Percentiles rank a stretch among this genome's conserved stretches.
Evolutionary conservation across 2,888 invertebrate species (phyloP).

Genomic region (Plebejus argus): DNA sequence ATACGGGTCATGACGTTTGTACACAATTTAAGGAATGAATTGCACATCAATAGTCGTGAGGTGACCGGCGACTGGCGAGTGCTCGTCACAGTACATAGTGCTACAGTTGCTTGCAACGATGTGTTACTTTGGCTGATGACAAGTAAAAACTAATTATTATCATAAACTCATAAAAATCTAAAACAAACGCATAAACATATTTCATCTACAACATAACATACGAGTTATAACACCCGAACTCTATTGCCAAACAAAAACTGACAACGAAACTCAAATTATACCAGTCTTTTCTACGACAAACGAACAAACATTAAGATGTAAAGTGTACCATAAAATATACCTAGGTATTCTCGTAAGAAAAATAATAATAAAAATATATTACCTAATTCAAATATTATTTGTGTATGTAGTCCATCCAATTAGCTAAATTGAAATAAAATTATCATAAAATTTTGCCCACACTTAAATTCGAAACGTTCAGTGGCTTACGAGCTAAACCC

Average conservation of each 20-base stretch:
- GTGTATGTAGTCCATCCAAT: not conserved
- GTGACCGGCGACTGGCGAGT: not conserved
- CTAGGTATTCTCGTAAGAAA: not conserved
- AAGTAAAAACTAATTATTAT: conserved; percentile 50
- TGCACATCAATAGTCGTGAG: conserved; percentile 37
- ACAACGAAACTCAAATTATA: conserved; percentile 9
- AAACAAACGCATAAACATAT: conserved; percentile 73
- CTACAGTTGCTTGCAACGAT: conserved; percentile 34
- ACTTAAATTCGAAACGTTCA: not conserved
- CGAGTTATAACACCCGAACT: not conserved
- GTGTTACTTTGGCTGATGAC: conserved; percentile 61
- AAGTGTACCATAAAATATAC: not conserved
- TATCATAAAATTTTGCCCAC: not conserved
- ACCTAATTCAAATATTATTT: conserved; percentile 18
- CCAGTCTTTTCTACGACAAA: conserved; percentile 31
- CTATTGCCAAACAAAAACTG: conserved; percentile 19
- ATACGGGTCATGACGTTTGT: conserved; percentile 42
- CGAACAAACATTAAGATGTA: not conserved
- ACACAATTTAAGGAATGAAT: conserved; percentile 45
- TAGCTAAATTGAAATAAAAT: not conserved
- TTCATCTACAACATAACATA: conserved; percentile 65
- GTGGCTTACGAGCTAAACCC: conserved; percentile 5
- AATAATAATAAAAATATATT: conserved; percentile 16
- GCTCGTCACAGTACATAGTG: not conserved
- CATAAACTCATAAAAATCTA: conserved; percentile 67